A percentile compares a stretch with the other conserved stretches of the same genome.
phyloP scores from a whole-genome alignment of 2,113 vertebrate genomes.

The Myrmophylax atrothorax region DNA sequence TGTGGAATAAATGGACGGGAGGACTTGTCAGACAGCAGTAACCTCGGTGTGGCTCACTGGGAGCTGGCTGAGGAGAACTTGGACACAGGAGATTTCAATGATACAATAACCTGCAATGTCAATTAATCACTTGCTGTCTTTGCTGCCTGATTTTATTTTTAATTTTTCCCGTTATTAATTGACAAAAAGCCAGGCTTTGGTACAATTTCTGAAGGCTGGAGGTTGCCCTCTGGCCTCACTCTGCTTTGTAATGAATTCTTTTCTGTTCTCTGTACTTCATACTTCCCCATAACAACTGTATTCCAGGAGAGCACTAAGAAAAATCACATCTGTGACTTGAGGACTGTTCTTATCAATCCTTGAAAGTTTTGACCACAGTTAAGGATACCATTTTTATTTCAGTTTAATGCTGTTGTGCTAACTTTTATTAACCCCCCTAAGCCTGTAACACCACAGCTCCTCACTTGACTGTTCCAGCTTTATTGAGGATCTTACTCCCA shows the following conservation, averaged over 20 bases:
- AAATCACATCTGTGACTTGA: background rate
- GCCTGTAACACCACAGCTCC: background rate
- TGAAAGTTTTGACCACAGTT: background rate
- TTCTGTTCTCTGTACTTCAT: background rate
- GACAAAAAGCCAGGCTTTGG: background rate
- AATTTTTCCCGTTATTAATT: background rate
- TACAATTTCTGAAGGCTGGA: background rate
- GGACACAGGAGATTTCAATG: background rate
- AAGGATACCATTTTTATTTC: background rate
- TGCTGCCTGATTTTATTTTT: background rate
- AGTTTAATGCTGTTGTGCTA: background rate
- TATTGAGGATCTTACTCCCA: background rate
- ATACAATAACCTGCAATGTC: background rate
- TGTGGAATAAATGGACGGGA: background rate
- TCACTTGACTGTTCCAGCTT: background rate
- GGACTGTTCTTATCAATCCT: background rate
- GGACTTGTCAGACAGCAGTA: background rate
- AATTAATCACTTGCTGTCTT: background rate
- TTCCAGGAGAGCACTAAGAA: background rate
- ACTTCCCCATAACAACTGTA: background rate
- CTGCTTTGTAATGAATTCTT: background rate
- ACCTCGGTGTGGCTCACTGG: background rate
- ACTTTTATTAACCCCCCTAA: background rate
- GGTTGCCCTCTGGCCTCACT: background rate
- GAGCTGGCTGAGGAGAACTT: background rate